These are phyloP conservation scores for Cloeon dipterum DNA, from an alignment of 2,888 invertebrate genomes.

Conservation along the genomic window DNA sequence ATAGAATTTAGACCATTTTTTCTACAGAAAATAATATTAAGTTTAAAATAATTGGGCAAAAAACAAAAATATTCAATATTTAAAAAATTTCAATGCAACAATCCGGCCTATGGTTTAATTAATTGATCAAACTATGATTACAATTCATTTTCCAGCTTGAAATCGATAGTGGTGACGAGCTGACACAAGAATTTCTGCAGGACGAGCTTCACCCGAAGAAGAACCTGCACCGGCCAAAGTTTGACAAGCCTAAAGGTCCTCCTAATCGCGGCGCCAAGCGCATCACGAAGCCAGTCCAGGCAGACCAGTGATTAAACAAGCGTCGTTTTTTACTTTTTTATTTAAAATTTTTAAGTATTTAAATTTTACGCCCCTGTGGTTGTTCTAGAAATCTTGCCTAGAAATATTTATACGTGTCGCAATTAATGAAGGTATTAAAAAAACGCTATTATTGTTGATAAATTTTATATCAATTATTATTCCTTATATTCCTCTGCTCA, in stretches of 20 bases:
- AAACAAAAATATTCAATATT: too few relatives aligned
- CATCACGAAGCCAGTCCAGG: slow-evolving; percentile 37
- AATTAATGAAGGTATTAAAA: not conserved
- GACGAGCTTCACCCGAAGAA: slow-evolving; percentile 89
- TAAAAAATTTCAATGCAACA: too few relatives aligned
- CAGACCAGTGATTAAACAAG: slow-evolving; percentile 4
- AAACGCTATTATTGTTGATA: too few relatives aligned
- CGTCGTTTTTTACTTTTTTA: not conserved
- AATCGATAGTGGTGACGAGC: slow-evolving; percentile 70
- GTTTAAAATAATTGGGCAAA: too few relatives aligned
- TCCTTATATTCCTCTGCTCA: too few relatives aligned
- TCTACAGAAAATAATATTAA: not conserved
- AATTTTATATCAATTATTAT: too few relatives aligned
- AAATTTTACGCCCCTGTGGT: not conserved
- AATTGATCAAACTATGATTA: too few relatives aligned
- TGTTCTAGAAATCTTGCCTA: not conserved
- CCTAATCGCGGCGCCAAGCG: slow-evolving; percentile 79
- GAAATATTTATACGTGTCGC: not conserved
- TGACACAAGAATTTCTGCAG: slow-evolving; percentile 72
- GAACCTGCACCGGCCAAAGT: slow-evolving; percentile 68
- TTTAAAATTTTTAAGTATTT: not conserved
- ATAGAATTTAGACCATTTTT: too few relatives aligned
- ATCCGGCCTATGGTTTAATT: too few relatives aligned
- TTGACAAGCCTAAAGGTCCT: slow-evolving; percentile 92
- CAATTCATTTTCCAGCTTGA: slow-evolving; percentile 73